phyloP scores from a whole-genome alignment of 2,113 vertebrate genomes.

The Limnothrissa miodon region DNA sequence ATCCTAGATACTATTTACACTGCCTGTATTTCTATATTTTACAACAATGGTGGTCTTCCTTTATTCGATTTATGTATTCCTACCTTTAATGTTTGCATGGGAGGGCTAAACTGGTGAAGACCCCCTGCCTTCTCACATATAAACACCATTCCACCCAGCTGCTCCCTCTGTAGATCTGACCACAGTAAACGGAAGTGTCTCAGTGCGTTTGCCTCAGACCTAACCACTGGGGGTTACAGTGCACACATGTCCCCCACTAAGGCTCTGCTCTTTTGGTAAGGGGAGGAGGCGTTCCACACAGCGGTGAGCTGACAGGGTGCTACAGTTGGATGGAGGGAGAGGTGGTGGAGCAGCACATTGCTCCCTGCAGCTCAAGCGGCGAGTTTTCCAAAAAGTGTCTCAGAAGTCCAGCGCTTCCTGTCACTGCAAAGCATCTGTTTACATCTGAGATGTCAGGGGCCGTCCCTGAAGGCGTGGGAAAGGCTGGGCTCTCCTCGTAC shows the following conservation, averaged over 20 bases:
- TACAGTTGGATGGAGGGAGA: background rate
- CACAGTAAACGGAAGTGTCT: background rate
- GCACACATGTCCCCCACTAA: background rate
- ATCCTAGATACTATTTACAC: background rate
- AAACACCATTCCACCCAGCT: background rate
- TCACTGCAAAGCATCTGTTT: slow-evolving; percentile 62
- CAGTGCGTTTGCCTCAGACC: background rate
- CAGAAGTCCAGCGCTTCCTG: slow-evolving; percentile 64
- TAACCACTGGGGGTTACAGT: background rate
- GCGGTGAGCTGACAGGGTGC: background rate
- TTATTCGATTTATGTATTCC: background rate
- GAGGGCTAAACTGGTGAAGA: background rate
- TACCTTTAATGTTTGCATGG: background rate
- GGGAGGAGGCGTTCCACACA: background rate
- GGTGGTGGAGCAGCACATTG: background rate
- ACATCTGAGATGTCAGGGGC: slow-evolving; percentile 60
- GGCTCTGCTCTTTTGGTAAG: background rate
- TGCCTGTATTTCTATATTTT: background rate
- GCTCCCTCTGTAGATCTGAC: background rate
- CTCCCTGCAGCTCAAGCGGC: slow-evolving; percentile 23
- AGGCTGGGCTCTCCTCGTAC: slow-evolving; percentile 21
- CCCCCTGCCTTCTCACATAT: background rate
- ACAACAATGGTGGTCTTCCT: background rate
- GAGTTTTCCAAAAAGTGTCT: slow-evolving; percentile 49
- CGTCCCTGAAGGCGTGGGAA: slow-evolving; percentile 66